These are phyloP conservation scores for Xiphophorus birchmanni DNA, from an alignment of 2,797 vertebrate species.

Conservation along the genomic window DNA sequence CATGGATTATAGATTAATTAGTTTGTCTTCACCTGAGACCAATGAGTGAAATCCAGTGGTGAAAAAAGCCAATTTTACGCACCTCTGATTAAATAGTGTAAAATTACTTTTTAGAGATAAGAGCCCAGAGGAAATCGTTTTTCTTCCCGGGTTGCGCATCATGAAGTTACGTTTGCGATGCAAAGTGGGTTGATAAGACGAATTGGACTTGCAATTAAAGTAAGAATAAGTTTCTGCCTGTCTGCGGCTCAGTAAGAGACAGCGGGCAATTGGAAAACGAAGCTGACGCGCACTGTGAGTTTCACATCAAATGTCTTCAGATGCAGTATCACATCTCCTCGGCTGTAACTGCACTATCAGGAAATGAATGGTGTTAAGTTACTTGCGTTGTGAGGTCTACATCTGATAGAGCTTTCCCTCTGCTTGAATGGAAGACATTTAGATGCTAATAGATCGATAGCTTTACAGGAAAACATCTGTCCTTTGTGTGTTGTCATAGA, in stretches of 20 bases:
- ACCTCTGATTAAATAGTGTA: slow-evolving; percentile 64
- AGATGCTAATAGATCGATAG: slow-evolving; percentile 14
- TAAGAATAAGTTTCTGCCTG: neutral
- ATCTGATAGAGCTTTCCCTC: slow-evolving; percentile 4
- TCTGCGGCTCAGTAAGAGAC: slow-evolving; percentile 1
- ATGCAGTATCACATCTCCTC: neutral
- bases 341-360: slow-evolving; percentile 1
- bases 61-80: slow-evolving; percentile 57
- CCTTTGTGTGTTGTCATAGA: neutral
- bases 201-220: slow-evolving; percentile 27
- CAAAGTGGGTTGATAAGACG: slow-evolving; percentile 25
- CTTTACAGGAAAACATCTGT: slow-evolving; percentile 8
- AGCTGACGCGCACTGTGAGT: neutral
- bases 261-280: neutral
- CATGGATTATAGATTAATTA: slow-evolving; percentile 63
- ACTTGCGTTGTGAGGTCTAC: neutral
- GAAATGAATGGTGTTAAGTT: slow-evolving; percentile 11
- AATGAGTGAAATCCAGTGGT: slow-evolving; percentile 44
- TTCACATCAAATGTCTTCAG: slow-evolving; percentile 9
- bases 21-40: slow-evolving; percentile 65
- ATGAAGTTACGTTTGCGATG: slow-evolving; percentile 29
- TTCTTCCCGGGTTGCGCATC: slow-evolving; percentile 11
- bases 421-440: slow-evolving; percentile 7
- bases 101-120: slow-evolving; percentile 55
- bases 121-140: slow-evolving; percentile 39